Conservation (phyloP, 2,113 vertebrate genomes). For the Oreochromis niloticus region DNA sequence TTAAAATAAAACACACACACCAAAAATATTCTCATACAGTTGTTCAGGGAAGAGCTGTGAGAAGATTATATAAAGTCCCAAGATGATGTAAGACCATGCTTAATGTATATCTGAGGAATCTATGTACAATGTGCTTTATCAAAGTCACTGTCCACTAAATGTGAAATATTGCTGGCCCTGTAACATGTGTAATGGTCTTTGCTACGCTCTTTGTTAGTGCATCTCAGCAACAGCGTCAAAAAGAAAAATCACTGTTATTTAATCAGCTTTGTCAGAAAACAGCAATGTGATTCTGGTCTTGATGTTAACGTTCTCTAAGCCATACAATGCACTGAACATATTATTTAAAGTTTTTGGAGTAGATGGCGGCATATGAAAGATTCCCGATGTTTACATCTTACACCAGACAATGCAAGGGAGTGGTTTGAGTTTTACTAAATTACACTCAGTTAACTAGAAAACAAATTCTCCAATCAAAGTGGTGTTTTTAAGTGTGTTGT, state of each 20-base stretch:
- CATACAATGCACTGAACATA: fast-evolving
- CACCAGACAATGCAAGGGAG: neutral
- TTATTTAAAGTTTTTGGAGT: neutral
- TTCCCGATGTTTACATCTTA: neutral
- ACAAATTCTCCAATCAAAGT: neutral
- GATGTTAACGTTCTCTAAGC: neutral
- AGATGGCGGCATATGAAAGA: neutral
- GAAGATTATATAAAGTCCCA: slow-evolving; percentile 13
- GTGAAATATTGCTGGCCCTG: slow-evolving; percentile 18
- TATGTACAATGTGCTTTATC: slow-evolving; percentile 12
- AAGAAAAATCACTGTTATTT: slow-evolving; percentile 26
- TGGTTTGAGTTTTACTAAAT: neutral
- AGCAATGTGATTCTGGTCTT: neutral
- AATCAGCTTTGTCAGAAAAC: neutral
- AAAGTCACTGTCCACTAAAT: slow-evolving; percentile 1
- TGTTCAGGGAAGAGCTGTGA: neutral
- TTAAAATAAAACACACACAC: neutral
- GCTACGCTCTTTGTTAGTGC: neutral
- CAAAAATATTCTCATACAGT: neutral
- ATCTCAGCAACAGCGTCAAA: neutral
- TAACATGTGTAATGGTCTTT: neutral
- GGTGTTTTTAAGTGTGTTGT: neutral
- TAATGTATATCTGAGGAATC: neutral
- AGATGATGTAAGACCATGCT: slow-evolving; percentile 9
- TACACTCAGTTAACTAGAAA: too few species aligned